Percentiles rank a stretch among this genome's conserved stretches.
phyloP scores from a whole-genome alignment of 2,797 vertebrate genomes.

The Clangula hyemalis region DNA sequence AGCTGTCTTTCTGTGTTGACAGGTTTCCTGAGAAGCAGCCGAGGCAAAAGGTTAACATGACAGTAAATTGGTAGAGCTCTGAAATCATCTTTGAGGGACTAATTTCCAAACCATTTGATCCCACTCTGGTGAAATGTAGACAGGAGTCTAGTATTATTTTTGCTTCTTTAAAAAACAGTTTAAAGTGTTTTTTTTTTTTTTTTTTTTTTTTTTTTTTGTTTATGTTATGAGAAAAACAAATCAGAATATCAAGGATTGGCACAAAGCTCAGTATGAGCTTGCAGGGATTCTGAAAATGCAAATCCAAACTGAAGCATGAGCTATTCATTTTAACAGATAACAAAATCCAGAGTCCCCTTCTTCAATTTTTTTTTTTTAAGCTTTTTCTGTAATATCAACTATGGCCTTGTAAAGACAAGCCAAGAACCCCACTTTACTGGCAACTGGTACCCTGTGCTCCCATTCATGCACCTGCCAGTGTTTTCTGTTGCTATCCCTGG shows the following conservation, averaged over 20 bases:
- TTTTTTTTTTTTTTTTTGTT: background rate
- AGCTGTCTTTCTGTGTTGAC: background rate
- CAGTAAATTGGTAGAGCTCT: background rate
- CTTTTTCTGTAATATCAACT: background rate
- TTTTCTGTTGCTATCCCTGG: background rate
- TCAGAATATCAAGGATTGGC: background rate
- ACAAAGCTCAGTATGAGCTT: background rate
- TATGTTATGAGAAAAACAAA: background rate
- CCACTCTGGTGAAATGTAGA: background rate
- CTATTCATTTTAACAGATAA: background rate
- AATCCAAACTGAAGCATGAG: background rate
- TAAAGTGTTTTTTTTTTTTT: background rate
- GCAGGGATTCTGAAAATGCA: background rate
- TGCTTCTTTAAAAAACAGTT: background rate
- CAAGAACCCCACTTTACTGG: background rate
- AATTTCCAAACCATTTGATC: background rate
- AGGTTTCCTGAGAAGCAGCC: background rate
- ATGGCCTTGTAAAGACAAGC: background rate
- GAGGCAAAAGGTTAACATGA: background rate
- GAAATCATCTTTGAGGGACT: background rate
- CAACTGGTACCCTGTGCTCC: fast-evolving
- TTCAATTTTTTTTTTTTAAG: background rate
- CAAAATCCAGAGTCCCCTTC: background rate
- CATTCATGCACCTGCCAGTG: background rate
- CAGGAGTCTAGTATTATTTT: background rate